Evolutionary conservation across 2,888 invertebrate species (phyloP).

Genomic region (Lycocerus yunnanus): DNA sequence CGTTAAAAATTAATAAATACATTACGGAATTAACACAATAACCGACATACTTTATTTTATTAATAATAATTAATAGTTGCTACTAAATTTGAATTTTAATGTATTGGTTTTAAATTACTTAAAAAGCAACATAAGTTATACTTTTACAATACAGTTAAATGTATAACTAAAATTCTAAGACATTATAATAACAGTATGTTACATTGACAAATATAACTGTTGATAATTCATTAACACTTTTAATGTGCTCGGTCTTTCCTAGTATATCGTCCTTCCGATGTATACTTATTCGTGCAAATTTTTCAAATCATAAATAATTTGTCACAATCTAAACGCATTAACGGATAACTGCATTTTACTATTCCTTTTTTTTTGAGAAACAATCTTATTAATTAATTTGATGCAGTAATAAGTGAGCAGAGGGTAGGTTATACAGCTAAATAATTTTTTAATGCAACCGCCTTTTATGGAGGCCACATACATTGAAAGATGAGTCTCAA

Average conservation of each 20-base stretch:
- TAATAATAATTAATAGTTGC: neutral
- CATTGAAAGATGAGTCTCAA: too few relatives aligned
- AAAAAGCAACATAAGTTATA: neutral
- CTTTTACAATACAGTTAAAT: neutral
- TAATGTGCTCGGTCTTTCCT: neutral
- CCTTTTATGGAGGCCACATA: neutral
- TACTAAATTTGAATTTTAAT: neutral
- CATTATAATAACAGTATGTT: conserved; percentile 20
- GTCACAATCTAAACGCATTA: neutral
- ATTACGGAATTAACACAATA: conserved; percentile 17
- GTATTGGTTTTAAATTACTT: neutral
- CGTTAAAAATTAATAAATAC: conserved; percentile 18
- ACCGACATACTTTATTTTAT: conserved; percentile 11
- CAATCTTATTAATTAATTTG: too few relatives aligned
- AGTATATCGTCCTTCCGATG: neutral
- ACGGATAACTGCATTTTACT: neutral
- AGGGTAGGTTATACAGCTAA: too few relatives aligned
- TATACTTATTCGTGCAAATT: neutral
- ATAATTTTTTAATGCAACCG: too few relatives aligned
- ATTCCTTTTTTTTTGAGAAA: neutral
- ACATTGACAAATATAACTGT: conserved; percentile 24
- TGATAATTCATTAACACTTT: neutral
- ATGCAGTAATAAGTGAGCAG: neutral
- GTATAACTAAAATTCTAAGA: neutral
- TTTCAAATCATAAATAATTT: neutral